A percentile compares a stretch with the other conserved stretches of the same genome.
Conservation (phyloP, 2,888 invertebrate genomes). For the Plebejus melissa region DNA sequence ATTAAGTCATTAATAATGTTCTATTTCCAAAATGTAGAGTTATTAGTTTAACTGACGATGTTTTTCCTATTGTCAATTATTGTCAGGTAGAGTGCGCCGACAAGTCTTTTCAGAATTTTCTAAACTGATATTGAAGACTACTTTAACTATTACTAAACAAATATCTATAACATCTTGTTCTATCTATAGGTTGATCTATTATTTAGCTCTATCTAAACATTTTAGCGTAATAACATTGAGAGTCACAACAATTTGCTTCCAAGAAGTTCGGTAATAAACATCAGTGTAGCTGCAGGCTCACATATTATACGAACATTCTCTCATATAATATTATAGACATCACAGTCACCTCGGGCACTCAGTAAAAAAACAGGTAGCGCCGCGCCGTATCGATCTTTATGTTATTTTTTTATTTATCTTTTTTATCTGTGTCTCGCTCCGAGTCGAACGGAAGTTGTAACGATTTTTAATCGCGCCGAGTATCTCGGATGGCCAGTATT, state of each 20-base stretch:
- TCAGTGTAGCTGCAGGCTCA: neutral
- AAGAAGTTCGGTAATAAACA: neutral
- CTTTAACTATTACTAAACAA: no score
- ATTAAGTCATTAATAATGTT: no score
- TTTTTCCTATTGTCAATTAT: no score
- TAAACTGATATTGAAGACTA: neutral
- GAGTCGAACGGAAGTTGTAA: conserved; percentile 76
- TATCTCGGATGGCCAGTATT: conserved; percentile 66
- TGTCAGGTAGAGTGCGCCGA: neutral
- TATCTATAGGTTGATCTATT: neutral
- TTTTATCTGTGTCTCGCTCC: conserved; percentile 70
- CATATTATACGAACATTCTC: neutral
- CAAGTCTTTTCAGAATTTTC: neutral
- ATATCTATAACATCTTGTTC: neutral
- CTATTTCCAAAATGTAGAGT: no score
- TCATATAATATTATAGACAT: conserved; percentile 12
- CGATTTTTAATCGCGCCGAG: conserved; percentile 77
- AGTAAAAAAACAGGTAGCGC: conserved; percentile 75
- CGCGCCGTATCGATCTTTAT: conserved; percentile 72
- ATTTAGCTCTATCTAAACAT: neutral
- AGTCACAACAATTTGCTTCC: neutral
- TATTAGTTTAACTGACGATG: no score
- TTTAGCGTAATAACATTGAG: neutral
- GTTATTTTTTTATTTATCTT: conserved; percentile 76
- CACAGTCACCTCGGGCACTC: conserved; percentile 54